Evolutionary conservation across 1,140 invertebrate species (phyloP).

Genomic region (Drosophila virilis): DNA sequence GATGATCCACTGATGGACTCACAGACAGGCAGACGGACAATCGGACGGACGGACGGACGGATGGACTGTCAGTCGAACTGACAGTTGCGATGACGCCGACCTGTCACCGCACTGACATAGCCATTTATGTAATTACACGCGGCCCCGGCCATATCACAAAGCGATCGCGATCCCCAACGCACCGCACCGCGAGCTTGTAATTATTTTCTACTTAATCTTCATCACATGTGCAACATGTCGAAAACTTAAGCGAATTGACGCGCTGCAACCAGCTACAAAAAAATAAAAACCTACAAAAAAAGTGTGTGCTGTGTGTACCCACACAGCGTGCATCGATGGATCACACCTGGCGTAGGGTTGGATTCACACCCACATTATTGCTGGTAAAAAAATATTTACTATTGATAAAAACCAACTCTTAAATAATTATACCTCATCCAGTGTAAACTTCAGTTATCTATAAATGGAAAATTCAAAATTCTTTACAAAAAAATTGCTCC

Average conservation of each 20-base stretch:
- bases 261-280: conserved; percentile 42
- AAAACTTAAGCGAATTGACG: conserved; percentile 78
- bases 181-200: conserved; percentile 59
- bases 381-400: too few relatives aligned
- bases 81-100: conserved; percentile 70
- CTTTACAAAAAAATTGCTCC: too few relatives aligned
- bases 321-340: conserved; percentile 14
- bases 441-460: too few relatives aligned
- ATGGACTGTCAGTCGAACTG: conserved; percentile 22
- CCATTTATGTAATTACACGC: conserved; percentile 77
- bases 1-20: conserved; percentile 67
- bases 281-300: conserved; percentile 9
- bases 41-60: conserved; percentile 9
- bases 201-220: conserved; percentile 83
- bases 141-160: conserved; percentile 57
- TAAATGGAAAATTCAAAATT: too few relatives aligned
- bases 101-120: conserved; percentile 79
- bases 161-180: conserved; percentile 55
- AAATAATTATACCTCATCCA: too few relatives aligned
- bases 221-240: conserved; percentile 80
- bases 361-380: background rate
- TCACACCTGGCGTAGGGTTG: conserved; percentile 16
- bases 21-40: conserved; percentile 7
- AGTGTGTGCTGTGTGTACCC: background rate
- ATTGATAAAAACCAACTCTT: too few relatives aligned